Evolutionary conservation across 2,888 invertebrate species (phyloP), one percentile per base, ranked within the genome.

Genomic region (Brachycybe producta): DNA sequence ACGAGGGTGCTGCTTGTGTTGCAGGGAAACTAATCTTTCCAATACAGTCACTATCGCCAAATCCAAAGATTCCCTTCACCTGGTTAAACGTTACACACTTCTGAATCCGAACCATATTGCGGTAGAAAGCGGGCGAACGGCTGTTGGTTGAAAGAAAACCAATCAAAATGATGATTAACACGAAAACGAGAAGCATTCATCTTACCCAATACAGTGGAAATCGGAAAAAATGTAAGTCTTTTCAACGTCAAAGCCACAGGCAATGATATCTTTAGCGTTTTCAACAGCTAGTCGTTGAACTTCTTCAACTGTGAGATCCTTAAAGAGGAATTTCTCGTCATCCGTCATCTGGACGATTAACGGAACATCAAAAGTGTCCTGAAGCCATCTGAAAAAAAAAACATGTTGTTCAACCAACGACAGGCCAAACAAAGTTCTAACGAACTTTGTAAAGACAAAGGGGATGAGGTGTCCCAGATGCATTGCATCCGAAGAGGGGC

Each of bases 181-280:
- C 11, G 11, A 32, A n/a, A 11, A 32, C 3, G 28, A 27, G 17
- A 49, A 41, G 24, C 2, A 48, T 24, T 26, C 15, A 36, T 65
- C 74, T 73, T 68, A 90, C 88, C 94, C 90, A 68, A 99, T 85
- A 67, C 86, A 97, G 58, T 86, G 83, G 51, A 94, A 73, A 72
- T 99, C 81, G 48, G 87, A 85, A 65, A 98, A 99, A 59, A 99
- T 91, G 64, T 99, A 98, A 0, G 98, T 99, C 63, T 92, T 95
- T 1, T 85, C 76, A 0, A 79, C 69, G 66, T 94, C 84, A 67
- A 97, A 99, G 1, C 97, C 98, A 60, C 88, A 80, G 0, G 98
- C 92, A 56, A 99, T 87, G 52, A 99, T 99, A 65, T 99, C 98
- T 69, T 91, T 95, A 1, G 90, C 86, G 70, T 99, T 99, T 64